Base-by-base conservation (phyloP, 2,797 vertebrate genomes). In the Poecilia velifera region DNA sequence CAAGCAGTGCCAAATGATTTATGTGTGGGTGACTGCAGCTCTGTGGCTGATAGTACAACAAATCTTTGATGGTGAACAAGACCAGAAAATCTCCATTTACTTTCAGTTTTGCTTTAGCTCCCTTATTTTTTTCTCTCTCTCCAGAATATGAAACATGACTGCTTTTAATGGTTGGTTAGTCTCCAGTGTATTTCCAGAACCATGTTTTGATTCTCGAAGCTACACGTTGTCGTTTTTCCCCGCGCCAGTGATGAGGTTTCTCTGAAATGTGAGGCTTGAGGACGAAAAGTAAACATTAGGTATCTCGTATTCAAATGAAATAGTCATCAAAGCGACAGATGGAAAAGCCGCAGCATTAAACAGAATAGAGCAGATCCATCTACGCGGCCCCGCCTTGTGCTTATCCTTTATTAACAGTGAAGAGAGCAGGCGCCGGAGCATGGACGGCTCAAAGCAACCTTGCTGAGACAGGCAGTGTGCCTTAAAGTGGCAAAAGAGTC, bases 401-500 rank as follows among this genome's bases (percentile, higher is more conserved):
- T 74, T 57, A 53, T 62, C n/a, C 0, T 28, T 77, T 76, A 51
- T 53, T 47, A 41, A 68, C 25, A 53, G 36, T 18, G 39, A 76
- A 77, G 47, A 66, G n/a, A 62, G 43, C 22, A 62, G 62, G 12
- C 46, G 34, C 25, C 7, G 18, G 55, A 55, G 22, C 28, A 41
- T 59, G 64, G 41, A n/a, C 73, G 57, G 68, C 77, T 86, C 41
- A 47, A 64, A 75, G 72, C 39, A 70, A 45, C n/a, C 9, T 43
- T 20, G n/a, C 72, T 20, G 74, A 72, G 59, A 16, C 25, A 39
- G 10, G 34, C 72, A 46, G 43, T 31, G 18, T 41, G 7, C 36
- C 43, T 64, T 74, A 20, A 83, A 71, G 77, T 76, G 70, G 28
- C 2, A 7, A 74, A 49, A 74, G 62, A 76, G 72, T 82, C 7